These are phyloP conservation scores for Aplocera efformata DNA, from an alignment of 2,888 invertebrate genomes.

Conservation along the genomic window DNA sequence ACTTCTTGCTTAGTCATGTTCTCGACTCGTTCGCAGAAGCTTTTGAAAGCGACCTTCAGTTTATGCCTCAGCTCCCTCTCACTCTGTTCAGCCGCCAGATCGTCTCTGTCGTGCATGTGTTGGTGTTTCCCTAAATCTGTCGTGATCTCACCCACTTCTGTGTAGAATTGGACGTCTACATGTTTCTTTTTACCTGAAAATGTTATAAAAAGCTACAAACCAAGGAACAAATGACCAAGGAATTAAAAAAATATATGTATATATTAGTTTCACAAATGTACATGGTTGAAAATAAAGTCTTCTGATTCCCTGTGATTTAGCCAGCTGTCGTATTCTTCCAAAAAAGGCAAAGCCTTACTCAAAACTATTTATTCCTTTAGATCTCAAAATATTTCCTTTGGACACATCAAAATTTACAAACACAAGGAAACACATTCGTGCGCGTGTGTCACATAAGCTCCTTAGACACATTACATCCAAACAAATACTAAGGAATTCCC, in stretches of 20 bases:
- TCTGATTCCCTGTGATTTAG: too few species aligned
- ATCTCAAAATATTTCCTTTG: too few species aligned
- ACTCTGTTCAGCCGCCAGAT: slow-evolving; percentile 98
- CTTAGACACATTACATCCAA: too few species aligned
- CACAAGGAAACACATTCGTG: too few species aligned
- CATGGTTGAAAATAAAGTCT: too few species aligned
- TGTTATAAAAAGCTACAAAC: background rate
- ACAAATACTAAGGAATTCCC: too few species aligned
- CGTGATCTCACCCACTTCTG: slow-evolving; percentile 99
- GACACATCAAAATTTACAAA: too few species aligned
- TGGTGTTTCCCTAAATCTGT: slow-evolving; percentile 99
- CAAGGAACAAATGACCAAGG: background rate
- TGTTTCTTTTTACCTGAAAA: slow-evolving; percentile 94
- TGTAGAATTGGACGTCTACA: slow-evolving; percentile 99
- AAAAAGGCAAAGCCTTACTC: too few species aligned
- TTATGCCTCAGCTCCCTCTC: slow-evolving; percentile 98
- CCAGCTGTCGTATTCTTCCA: too few species aligned
- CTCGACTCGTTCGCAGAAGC: slow-evolving; percentile 98
- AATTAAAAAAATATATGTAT: slow-evolving; percentile 1
- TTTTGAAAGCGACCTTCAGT: slow-evolving; percentile 98
- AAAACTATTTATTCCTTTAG: too few species aligned
- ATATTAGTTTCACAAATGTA: too few species aligned
- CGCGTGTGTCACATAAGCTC: too few species aligned
- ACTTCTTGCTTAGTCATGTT: slow-evolving; percentile 97
- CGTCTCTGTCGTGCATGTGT: slow-evolving; percentile 99